These are phyloP conservation scores for Tokudaia muenninki DNA, from an alignment of 2,797 vertebrate species.

Conservation along the genomic window DNA sequence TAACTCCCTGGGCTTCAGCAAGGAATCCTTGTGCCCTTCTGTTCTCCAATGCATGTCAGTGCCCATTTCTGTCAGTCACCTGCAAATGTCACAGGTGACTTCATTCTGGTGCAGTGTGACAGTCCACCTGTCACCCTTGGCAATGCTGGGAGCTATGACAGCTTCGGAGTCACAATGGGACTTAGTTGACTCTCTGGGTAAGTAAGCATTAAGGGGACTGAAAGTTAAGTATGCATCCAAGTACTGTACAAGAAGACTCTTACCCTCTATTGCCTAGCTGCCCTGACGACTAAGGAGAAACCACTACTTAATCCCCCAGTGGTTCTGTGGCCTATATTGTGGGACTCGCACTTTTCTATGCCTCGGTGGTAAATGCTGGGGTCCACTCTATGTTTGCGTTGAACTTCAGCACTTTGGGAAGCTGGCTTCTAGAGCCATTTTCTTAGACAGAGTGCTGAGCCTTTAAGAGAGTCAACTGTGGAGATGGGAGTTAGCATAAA, in stretches of 20 bases:
- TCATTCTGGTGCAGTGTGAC: background rate
- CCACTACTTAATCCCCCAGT: background rate
- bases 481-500: background rate
- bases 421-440: background rate
- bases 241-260: background rate
- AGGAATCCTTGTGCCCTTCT: constrained; percentile 39
- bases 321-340: background rate
- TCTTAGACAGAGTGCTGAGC: background rate
- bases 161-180: constrained; percentile 42
- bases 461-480: rapidly evolving
- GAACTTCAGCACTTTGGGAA: background rate
- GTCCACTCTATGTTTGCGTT: background rate
- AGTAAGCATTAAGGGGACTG: background rate
- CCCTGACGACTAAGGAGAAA: background rate
- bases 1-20: constrained; percentile 34
- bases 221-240: background rate
- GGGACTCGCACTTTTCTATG: background rate
- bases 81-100: constrained; percentile 65
- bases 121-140: constrained; percentile 76
- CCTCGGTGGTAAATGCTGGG: background rate
- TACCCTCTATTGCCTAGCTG: background rate
- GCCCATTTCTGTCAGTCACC: constrained; percentile 57
- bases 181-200: background rate
- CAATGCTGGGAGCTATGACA: constrained; percentile 74
- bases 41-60: background rate